phyloP scores from a whole-genome alignment of 1,140 invertebrate species.

The Hycleus phaleratus region DNA sequence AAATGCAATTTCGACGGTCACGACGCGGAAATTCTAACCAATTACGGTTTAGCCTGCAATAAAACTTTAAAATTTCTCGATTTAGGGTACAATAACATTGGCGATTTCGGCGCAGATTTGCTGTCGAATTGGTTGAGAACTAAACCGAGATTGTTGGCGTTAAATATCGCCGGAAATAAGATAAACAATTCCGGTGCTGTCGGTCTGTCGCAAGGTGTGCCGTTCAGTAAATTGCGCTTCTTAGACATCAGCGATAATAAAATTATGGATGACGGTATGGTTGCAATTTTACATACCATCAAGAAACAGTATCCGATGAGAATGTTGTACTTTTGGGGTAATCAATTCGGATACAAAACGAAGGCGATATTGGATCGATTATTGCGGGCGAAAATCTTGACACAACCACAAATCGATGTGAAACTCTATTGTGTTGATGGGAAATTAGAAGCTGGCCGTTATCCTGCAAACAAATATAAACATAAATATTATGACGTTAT shows the following conservation, averaged over 20 bases:
- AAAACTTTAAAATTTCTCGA: constrained; percentile 46
- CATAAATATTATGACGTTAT: constrained; percentile 30
- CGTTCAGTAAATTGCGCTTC: constrained; percentile 46
- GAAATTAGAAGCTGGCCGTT: constrained; percentile 44
- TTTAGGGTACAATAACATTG: constrained; percentile 49
- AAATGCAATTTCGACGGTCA: constrained; percentile 51
- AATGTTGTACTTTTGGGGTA: constrained; percentile 50
- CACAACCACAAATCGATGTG: constrained; percentile 48
- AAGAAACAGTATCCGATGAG: constrained; percentile 46
- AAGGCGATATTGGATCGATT: not conserved
- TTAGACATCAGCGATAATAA: constrained; percentile 49
- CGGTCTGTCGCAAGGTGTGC: constrained; percentile 44
- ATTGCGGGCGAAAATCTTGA: constrained; percentile 32
- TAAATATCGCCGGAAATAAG: constrained; percentile 48
- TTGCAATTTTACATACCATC: constrained; percentile 46
- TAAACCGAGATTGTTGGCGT: constrained; percentile 40
- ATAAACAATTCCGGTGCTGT: constrained; percentile 46
- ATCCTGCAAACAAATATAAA: constrained; percentile 37
- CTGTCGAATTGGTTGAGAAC: constrained; percentile 46
- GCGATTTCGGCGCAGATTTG: constrained; percentile 46
- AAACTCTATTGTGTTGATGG: constrained; percentile 47
- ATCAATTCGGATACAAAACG: constrained; percentile 24
- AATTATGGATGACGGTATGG: constrained; percentile 44
- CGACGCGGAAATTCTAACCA: constrained; percentile 47
- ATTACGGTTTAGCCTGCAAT: constrained; percentile 43